Evolutionary conservation across 1,140 invertebrate species (phyloP).

Genomic region (Leguminivora glycinivorella): DNA sequence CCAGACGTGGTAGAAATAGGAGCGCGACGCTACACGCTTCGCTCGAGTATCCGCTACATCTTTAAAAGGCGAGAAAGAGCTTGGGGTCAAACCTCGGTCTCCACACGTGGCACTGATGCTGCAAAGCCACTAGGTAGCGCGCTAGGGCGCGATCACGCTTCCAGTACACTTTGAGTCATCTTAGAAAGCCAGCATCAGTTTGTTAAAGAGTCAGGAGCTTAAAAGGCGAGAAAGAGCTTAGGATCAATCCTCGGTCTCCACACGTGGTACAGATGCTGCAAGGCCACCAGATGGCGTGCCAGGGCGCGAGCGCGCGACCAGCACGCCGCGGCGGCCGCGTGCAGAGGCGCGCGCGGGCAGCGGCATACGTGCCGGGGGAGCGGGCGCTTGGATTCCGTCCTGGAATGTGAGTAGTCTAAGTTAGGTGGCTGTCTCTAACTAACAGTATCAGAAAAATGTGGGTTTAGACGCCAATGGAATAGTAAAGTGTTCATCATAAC

Average conservation of each 20-base stretch:
- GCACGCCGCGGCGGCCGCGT: constrained; percentile 49
- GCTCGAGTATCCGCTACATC: no score
- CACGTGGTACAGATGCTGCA: constrained; percentile 59
- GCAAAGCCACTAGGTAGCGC: constrained; percentile 48
- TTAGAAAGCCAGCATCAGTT: no score
- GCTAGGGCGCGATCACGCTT: constrained; percentile 42
- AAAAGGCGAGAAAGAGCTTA: constrained; percentile 62
- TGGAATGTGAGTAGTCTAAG: constrained; percentile 35
- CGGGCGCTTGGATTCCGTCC: constrained; percentile 50
- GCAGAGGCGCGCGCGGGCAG: constrained; percentile 42
- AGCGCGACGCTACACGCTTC: constrained; percentile 46
- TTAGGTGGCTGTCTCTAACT: no score
- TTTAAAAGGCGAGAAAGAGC: constrained; percentile 60
- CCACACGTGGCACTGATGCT: constrained; percentile 58
- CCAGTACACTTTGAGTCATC: no score
- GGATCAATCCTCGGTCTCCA: constrained; percentile 54
- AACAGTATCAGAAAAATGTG: no score
- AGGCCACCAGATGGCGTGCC: constrained; percentile 45
- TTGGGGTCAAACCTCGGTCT: constrained; percentile 57
- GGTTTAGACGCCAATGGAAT: no score
- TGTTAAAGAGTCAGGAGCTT: no score
- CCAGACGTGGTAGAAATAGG: no score
- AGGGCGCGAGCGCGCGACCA: constrained; percentile 41
- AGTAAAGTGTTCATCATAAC: no score
- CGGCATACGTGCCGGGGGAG: constrained; percentile 38